These are phyloP conservation scores for Drosophila bipectinata DNA, from an alignment of 1,140 invertebrate genomes.

Conservation along the genomic window DNA sequence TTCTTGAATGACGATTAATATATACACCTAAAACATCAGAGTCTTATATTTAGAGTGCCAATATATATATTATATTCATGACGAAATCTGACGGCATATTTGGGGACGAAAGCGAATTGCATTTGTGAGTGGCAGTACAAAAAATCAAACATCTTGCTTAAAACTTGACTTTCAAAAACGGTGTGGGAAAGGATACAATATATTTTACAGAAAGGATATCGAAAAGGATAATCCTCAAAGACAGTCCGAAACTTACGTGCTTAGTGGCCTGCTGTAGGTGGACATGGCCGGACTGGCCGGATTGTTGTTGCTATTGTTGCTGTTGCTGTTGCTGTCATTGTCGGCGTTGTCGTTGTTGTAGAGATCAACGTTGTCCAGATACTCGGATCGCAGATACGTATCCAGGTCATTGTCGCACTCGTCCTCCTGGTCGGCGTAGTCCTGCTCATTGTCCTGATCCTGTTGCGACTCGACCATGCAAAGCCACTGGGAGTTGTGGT, in stretches of 20 bases:
- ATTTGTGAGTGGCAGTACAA: background rate
- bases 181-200: background rate
- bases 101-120: background rate
- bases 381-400: constrained; percentile 89
- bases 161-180: background rate
- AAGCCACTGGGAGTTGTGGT: constrained; percentile 98
- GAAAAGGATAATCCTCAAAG: background rate
- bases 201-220: background rate
- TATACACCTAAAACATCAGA: background rate
- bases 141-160: background rate
- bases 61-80: background rate
- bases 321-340: constrained; percentile 76
- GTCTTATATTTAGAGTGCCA: background rate
- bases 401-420: constrained; percentile 87
- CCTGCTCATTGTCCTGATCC: constrained; percentile 85
- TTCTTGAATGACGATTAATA: constrained; percentile 1
- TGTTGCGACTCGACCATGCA: constrained; percentile 93
- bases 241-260: constrained; percentile 62
- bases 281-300: constrained; percentile 71
- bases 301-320: constrained; percentile 76
- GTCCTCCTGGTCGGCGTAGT: constrained; percentile 85
- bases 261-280: constrained; percentile 78
- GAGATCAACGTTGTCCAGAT: constrained; percentile 85
- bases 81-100: background rate
- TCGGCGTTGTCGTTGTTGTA: constrained; percentile 71